Evolutionary conservation across 2,797 vertebrate genomes (phyloP).

Genomic region (Cyprinella venusta): DNA sequence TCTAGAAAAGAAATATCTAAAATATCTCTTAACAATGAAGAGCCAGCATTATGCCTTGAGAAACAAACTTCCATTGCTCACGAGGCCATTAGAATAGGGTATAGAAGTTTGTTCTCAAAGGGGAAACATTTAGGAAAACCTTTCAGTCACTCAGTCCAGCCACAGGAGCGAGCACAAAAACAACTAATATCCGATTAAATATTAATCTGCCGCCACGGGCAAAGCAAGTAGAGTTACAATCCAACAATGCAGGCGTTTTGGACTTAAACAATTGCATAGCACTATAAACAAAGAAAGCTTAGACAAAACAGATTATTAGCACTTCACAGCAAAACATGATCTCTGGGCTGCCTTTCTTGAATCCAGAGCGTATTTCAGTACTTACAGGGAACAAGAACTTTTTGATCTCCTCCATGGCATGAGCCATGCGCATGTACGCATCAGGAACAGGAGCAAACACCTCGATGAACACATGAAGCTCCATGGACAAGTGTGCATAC

Average conservation of each 20-base stretch:
- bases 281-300: background rate
- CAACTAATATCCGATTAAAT: slow-evolving; percentile 56
- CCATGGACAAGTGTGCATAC: slow-evolving; percentile 94
- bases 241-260: slow-evolving; percentile 36
- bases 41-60: background rate
- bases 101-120: slow-evolving; percentile 18
- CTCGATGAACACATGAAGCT: slow-evolving; percentile 96
- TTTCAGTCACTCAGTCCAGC: slow-evolving; percentile 52
- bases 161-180: slow-evolving; percentile 48
- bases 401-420: slow-evolving; percentile 98
- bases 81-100: background rate
- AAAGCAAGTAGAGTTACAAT: slow-evolving; percentile 20
- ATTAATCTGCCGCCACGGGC: slow-evolving; percentile 54
- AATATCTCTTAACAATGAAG: background rate
- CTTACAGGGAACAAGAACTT: slow-evolving; percentile 96
- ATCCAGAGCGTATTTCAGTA: slow-evolving; percentile 28
- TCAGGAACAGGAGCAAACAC: slow-evolving; percentile 95
- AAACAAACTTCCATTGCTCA: background rate
- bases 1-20: too few relatives aligned
- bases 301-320: background rate
- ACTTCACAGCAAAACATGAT: background rate
- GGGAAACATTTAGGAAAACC: slow-evolving; percentile 52
- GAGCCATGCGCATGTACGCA: slow-evolving; percentile 95
- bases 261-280: slow-evolving; percentile 43
- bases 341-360: background rate